Evolutionary conservation across 2,113 vertebrate species (phyloP), one percentile per base, ranked within the genome.

Genomic region (Uria aalge): DNA sequence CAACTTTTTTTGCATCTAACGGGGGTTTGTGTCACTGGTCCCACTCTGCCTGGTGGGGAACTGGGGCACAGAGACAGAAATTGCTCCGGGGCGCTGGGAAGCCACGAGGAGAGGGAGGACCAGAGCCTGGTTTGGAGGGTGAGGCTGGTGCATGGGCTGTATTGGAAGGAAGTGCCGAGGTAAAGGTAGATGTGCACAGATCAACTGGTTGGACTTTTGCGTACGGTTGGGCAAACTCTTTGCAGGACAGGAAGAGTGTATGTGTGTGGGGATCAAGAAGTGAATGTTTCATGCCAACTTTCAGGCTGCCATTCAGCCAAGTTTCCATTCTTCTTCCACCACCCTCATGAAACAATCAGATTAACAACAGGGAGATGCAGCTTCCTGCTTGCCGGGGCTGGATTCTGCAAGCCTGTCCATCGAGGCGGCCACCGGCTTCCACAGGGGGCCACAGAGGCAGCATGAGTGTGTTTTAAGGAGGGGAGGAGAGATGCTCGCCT

Each of bases 231-330:
- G n/a, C 3, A 34, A 92, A 74, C 3, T 14, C 41, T 94, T 56
- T 71, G 47, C 80, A 81, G 64, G 89, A 86, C 76, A 78, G 52
- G 79, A 95, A 67, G 68, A 67, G 22, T 10, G 3, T 43, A 34
- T 19, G 7, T 56, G 47, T 22, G 23, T 34, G 45, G 4, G 48
- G 6, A 93, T 66, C 67, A 79, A 90, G 32, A 88, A 76, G 38
- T 53, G 8, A 23, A 12, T 63, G 15, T 34, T 90, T 88, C 67
- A 43, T 80, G 72, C 68, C 79, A 74, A 84, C 71, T 88, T 93
- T 96, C 96, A 88, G 63, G 78, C 26, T 68, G 41, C 47, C 86
- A 52, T 92, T 84, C 72, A 77, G 72, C 68, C 89, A 95, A 56
- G 56, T 75, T 92, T 85, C 52, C 83, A 21, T 78, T 90, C 82